phyloP scores from a whole-genome alignment of 2,797 vertebrate species.

The Siniperca scherzeri region DNA sequence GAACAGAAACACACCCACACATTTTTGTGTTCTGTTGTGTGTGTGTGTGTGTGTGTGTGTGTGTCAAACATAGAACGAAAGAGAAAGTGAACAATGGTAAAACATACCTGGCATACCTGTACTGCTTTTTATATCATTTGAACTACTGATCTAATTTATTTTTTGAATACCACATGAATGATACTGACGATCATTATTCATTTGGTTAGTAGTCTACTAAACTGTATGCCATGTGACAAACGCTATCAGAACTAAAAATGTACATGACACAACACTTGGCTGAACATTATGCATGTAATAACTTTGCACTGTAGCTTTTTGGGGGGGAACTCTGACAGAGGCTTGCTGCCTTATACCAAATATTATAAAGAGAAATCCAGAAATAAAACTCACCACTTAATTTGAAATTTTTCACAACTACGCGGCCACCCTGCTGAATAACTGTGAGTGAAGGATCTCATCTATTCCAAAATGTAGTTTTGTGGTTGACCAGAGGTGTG shows the following conservation, averaged over 20 bases:
- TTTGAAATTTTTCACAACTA: neutral
- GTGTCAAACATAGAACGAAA: neutral
- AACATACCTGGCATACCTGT: neutral
- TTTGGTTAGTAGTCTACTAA: neutral
- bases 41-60: neutral
- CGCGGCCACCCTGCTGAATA: too few relatives aligned
- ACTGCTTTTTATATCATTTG: neutral
- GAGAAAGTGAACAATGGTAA: slow-evolving; percentile 3
- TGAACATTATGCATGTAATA: slow-evolving; percentile 1
- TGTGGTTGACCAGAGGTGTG: neutral
- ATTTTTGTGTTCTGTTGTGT: neutral
- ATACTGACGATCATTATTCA: neutral
- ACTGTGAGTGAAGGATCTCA: too few relatives aligned
- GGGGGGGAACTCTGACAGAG: neutral
- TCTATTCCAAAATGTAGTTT: too few relatives aligned
- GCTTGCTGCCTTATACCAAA: neutral
- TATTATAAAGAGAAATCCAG: neutral
- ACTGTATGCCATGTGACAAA: too few relatives aligned
- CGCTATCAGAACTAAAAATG: neutral
- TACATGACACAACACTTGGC: too few relatives aligned
- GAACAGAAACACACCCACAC: slow-evolving; percentile 33
- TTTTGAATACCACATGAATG: neutral
- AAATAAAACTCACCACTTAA: neutral
- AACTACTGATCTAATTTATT: neutral
- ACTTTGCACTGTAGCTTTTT: too few relatives aligned